Percentiles rank a stretch among this genome's conserved stretches.
phyloP scores from a whole-genome alignment of 2,888 invertebrate species.

The Xestia rhomboidea region DNA sequence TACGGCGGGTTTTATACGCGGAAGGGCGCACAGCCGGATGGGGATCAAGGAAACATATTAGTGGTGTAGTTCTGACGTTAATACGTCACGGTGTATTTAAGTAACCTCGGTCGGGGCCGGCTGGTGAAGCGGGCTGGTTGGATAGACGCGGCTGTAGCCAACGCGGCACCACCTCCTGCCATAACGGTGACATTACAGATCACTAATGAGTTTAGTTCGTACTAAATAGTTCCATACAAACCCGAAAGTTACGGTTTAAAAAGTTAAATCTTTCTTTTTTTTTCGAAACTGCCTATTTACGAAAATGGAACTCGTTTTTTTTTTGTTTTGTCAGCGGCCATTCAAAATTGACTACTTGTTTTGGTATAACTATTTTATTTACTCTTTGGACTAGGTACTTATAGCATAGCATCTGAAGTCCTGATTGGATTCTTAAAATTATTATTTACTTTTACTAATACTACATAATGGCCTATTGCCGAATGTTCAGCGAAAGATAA shows the following conservation, averaged over 20 bases:
- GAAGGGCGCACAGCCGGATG: slow-evolving; percentile 81
- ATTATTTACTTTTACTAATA: background rate
- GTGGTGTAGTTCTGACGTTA: slow-evolving; percentile 69
- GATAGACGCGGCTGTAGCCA: slow-evolving; percentile 77
- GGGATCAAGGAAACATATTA: slow-evolving; percentile 82
- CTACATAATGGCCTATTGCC: background rate
- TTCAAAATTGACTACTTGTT: background rate
- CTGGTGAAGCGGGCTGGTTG: slow-evolving; percentile 64
- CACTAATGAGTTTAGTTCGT: background rate
- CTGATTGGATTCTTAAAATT: background rate
- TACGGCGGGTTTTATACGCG: slow-evolving; percentile 73
- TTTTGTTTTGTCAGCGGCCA: background rate
- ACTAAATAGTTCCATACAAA: background rate
- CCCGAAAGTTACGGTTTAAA: background rate
- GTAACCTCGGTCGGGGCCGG: slow-evolving; percentile 81
- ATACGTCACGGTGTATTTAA: slow-evolving; percentile 83
- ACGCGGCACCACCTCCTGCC: slow-evolving; percentile 79
- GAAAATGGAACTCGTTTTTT: background rate
- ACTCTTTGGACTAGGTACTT: background rate
- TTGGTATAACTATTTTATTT: background rate
- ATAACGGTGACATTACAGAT: slow-evolving; percentile 19
- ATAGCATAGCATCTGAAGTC: background rate
- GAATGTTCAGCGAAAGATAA: slow-evolving; percentile 9
- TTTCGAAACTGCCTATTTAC: slow-evolving; percentile 2
- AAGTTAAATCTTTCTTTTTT: background rate